These are phyloP conservation scores for Agonopterix alstromeriana DNA, from an alignment of 2,888 invertebrate genomes.

Conservation along the genomic window DNA sequence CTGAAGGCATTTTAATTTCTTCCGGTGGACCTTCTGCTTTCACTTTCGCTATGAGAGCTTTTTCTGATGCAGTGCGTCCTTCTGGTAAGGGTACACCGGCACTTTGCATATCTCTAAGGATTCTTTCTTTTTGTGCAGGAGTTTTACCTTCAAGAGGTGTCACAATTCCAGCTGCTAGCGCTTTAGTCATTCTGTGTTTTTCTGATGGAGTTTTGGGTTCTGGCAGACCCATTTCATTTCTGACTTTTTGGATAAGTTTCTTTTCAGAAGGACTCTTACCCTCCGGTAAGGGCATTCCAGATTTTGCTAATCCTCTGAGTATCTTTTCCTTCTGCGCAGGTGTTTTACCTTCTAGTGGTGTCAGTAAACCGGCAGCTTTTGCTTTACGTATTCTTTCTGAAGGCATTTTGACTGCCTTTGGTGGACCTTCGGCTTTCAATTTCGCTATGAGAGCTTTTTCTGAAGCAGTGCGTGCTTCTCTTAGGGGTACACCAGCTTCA, in stretches of 20 bases:
- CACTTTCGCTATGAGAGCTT: constrained; percentile 11
- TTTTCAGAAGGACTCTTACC: not conserved
- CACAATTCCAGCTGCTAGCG: constrained; percentile 17
- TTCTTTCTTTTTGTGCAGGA: constrained; percentile 20
- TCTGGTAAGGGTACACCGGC: constrained; percentile 18
- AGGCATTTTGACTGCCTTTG: constrained; percentile 19
- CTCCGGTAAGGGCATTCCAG: not conserved
- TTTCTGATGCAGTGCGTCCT: constrained; percentile 19
- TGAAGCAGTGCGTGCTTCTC: constrained; percentile 8
- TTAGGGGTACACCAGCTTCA: constrained; percentile 8
- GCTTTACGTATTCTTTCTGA: constrained; percentile 12
- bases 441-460: constrained; percentile 11
- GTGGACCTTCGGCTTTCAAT: constrained; percentile 1
- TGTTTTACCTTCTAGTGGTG: not conserved
- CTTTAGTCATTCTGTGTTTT: constrained; percentile 13
- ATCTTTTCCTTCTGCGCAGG: not conserved
- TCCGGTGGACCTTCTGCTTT: not conserved
- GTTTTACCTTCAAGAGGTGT: constrained; percentile 18
- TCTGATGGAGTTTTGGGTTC: constrained; percentile 16
- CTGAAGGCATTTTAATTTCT: constrained; percentile 1
- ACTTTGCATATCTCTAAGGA: constrained; percentile 10
- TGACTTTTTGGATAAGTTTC: constrained; percentile 5
- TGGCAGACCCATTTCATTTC: constrained; percentile 22
- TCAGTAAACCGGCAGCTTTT: constrained; percentile 13
- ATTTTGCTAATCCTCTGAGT: not conserved